A percentile compares a stretch with the other conserved stretches of the same genome.
Evolutionary conservation across 2,797 vertebrate genomes (phyloP).

Genomic region (Cossypha niveicapilla): DNA sequence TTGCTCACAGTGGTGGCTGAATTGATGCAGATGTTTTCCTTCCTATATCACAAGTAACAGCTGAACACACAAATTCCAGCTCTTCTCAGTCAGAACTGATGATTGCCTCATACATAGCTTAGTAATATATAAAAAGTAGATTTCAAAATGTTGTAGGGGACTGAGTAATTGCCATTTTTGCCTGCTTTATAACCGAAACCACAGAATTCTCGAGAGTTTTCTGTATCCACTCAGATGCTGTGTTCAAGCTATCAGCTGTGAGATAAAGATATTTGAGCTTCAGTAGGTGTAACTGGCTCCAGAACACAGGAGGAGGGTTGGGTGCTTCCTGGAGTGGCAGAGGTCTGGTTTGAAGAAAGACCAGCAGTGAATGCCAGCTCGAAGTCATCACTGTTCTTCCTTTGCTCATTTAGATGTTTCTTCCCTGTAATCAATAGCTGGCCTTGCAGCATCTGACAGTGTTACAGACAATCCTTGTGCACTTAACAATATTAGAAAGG

Average conservation of each 20-base stretch:
- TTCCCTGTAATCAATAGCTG: neutral
- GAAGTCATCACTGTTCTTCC: neutral
- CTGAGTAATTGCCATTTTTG: neutral
- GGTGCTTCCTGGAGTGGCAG: neutral
- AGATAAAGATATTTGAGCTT: neutral
- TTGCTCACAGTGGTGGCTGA: neutral
- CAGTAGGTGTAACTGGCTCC: neutral
- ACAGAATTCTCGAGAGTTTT: neutral
- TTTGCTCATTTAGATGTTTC: neutral
- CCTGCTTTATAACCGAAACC: neutral
- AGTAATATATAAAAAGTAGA: neutral
- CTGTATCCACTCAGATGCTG: neutral
- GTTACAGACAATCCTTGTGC: neutral
- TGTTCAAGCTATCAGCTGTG: neutral
- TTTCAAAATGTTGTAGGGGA: neutral
- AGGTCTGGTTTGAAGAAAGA: neutral
- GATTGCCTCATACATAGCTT: neutral
- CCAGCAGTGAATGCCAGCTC: neutral
- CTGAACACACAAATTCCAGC: conserved; percentile 20
- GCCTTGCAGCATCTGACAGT: neutral
- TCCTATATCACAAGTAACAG: neutral
- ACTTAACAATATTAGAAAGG: neutral
- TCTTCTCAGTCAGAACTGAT: neutral
- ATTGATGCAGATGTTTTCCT: neutral
- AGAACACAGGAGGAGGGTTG: neutral